Base-by-base conservation (phyloP, 1,140 invertebrate species). In the Drosophila biarmipes region DNA sequence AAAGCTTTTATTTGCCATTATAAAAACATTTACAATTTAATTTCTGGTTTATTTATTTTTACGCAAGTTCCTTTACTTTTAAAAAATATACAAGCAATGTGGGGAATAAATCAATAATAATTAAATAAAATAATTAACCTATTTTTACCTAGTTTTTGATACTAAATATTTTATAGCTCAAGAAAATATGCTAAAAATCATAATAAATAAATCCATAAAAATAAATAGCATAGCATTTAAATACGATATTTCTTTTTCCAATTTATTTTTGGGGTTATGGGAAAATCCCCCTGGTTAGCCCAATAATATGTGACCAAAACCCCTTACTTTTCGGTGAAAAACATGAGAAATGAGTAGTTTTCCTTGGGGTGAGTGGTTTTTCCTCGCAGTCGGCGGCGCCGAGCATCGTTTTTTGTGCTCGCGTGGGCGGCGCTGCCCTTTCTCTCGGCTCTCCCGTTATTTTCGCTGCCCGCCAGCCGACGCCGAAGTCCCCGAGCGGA, bases 361-460 rank as follows among this genome's bases (percentile, higher is more conserved):
- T 54, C 6, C 6, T 35, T 6, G 38, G 38, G 38, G 10, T 43
- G 40, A 43, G 40, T 38, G 3, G 11, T 29, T 11, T 37, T 48
- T 31, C n/a, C 4, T 37, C 31, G 49, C 15, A 31, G n/a, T 55
- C 57, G 31, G 19, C 17, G 17, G 31, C 21, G 21, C 31, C 51
- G 21, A 59, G 29, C 64, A 59, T 46, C 71, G 35, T 29, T 61
- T 61, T 37, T 59, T 57, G 71, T 35, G 63, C 63, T 72, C 78
- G 78, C 57, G 78, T 76, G 75, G 78, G 77, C 57, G 78, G 64
- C 78, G 54, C 54, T 46, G 37, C 42, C 51, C 31, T 54, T 38
- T 31, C 46, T 48, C 35, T 29, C 42, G 58, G 58, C 53, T 62
- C 35, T 62, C 53, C 58, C 58, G 35, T 40, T 62, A 55, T 59